A percentile compares a stretch with the other conserved stretches of the same genome.
phyloP scores from a whole-genome alignment of 2,888 invertebrate species.

The Ochlodes sylvanus region DNA sequence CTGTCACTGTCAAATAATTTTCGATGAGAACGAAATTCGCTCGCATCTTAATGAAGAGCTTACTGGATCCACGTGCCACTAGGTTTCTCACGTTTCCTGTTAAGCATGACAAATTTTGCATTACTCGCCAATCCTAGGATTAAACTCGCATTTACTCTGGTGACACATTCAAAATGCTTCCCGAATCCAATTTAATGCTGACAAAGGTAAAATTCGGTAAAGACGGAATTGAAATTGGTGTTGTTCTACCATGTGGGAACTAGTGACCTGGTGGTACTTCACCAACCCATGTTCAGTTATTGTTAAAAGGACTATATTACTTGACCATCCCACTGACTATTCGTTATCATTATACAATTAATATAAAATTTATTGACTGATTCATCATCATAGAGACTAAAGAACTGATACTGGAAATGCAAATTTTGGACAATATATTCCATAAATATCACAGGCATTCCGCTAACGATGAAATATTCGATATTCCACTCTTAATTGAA shows the following conservation, averaged over 20 bases:
- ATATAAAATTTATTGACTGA: no score
- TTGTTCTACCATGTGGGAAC: background rate
- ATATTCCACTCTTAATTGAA: no score
- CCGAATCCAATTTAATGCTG: constrained; percentile 29
- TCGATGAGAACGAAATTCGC: background rate
- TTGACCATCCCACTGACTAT: no score
- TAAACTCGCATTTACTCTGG: constrained; percentile 20
- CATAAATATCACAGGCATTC: no score
- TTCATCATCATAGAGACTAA: no score
- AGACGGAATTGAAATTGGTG: constrained; percentile 1
- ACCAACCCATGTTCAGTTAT: no score
- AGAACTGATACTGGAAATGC: no score
- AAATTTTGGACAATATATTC: no score
- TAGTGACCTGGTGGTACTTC: no score
- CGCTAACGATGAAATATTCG: no score
- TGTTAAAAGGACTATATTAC: no score
- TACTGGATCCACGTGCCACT: background rate
- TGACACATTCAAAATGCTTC: constrained; percentile 31
- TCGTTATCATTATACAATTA: no score
- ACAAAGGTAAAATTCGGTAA: constrained; percentile 32
- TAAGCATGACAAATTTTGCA: constrained; percentile 4
- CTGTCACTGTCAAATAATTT: background rate
- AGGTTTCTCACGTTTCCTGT: background rate
- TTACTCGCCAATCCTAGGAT: constrained; percentile 29
- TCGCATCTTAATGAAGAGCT: background rate